A percentile compares a stretch with the other conserved stretches of the same genome.
Conservation (phyloP, 2,888 invertebrate species). For the Drosophila aldrichi region DNA sequence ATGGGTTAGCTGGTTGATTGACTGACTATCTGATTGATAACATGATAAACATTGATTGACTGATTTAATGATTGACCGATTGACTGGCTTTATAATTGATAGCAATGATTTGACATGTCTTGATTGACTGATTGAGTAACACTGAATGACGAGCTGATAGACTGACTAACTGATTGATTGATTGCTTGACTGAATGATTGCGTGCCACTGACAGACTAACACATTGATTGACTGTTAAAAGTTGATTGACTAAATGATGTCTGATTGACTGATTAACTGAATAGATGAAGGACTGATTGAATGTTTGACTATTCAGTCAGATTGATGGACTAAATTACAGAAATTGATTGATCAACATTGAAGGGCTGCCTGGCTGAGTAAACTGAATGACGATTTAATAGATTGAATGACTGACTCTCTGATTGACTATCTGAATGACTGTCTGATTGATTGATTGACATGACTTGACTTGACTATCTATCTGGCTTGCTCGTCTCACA, state of each 20-base stretch:
- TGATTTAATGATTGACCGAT: too few species aligned
- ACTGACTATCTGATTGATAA: background rate
- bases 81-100: background rate
- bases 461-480: background rate
- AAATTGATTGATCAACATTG: background rate
- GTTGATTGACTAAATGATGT: background rate
- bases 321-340: background rate
- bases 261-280: background rate
- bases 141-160: background rate
- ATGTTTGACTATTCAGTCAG: too few species aligned
- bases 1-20: background rate
- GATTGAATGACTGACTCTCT: conserved; percentile 5
- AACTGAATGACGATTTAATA: background rate
- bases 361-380: background rate
- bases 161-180: conserved; percentile 5
- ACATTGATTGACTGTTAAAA: background rate
- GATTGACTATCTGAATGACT: background rate
- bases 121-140: too few species aligned
- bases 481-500: background rate
- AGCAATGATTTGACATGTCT: too few species aligned
- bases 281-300: too few species aligned
- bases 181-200: background rate
- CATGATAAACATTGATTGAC: background rate
- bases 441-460: background rate
- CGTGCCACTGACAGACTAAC: background rate